A percentile compares a stretch with the other conserved stretches of the same genome.
These are phyloP conservation scores for Thalassoma bifasciatum DNA, from an alignment of 2,113 vertebrate genomes.

Conservation along the genomic window DNA sequence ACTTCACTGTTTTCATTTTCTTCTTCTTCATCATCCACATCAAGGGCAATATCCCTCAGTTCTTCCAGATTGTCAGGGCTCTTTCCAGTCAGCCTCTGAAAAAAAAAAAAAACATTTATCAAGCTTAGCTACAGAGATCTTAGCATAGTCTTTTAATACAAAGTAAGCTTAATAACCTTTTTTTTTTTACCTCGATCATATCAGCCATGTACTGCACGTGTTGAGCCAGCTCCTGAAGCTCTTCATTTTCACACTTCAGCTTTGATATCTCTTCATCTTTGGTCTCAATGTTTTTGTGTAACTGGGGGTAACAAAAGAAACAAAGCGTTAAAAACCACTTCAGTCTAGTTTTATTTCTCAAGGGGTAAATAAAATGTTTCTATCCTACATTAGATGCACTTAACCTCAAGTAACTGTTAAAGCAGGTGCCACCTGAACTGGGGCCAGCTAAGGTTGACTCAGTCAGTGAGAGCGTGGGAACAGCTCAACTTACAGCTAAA, in stretches of 20 bases:
- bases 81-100: slow-evolving; percentile 88
- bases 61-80: slow-evolving; percentile 83
- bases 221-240: slow-evolving; percentile 88
- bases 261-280: slow-evolving; percentile 88
- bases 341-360: too few species aligned
- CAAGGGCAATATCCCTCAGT: slow-evolving; percentile 80
- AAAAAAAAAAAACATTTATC: neutral
- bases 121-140: neutral
- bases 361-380: neutral
- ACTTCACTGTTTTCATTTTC: neutral
- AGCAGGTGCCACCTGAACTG: slow-evolving; percentile 24
- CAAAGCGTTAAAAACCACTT: too few species aligned
- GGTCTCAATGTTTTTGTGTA: slow-evolving; percentile 92
- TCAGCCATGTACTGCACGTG: slow-evolving; percentile 92
- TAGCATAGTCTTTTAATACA: too few species aligned
- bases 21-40: slow-evolving; percentile 57
- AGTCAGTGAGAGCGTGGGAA: slow-evolving; percentile 60
- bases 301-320: slow-evolving; percentile 74
- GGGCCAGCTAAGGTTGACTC: slow-evolving; percentile 16
- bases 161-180: too few species aligned
- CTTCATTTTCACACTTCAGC: slow-evolving; percentile 90
- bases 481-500: slow-evolving; percentile 52
- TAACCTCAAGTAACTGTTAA: slow-evolving; percentile 12
- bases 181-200: slow-evolving; percentile 88
- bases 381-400: neutral